These are phyloP conservation scores for Panopea generosa DNA, from an alignment of 2,888 invertebrate genomes.

Conservation along the genomic window DNA sequence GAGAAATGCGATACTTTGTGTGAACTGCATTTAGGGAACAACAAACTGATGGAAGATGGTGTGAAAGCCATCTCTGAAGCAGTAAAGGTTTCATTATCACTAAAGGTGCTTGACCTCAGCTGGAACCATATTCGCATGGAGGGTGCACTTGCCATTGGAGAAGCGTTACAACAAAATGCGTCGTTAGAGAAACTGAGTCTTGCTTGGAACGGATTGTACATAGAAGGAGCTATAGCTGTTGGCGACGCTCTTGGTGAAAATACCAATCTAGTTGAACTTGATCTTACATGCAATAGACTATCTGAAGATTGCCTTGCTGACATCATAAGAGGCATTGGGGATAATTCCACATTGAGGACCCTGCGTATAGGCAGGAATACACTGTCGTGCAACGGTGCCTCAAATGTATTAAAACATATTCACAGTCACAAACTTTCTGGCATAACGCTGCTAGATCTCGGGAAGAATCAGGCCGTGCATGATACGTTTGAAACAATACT, in stretches of 20 bases:
- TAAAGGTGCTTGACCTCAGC: slow-evolving; percentile 72
- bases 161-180: slow-evolving; percentile 66
- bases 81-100: slow-evolving; percentile 7
- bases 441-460: slow-evolving; percentile 61
- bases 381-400: slow-evolving; percentile 57
- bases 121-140: slow-evolving; percentile 79
- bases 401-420: slow-evolving; percentile 49
- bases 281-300: slow-evolving; percentile 79
- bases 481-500: slow-evolving; percentile 58
- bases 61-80: slow-evolving; percentile 64
- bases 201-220: slow-evolving; percentile 79
- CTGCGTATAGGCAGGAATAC: slow-evolving; percentile 59
- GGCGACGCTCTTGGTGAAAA: slow-evolving; percentile 67
- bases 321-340: slow-evolving; percentile 71
- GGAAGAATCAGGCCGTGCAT: slow-evolving; percentile 62
- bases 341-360: slow-evolving; percentile 70
- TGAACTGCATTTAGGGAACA: slow-evolving; percentile 69
- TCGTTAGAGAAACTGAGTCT: slow-evolving; percentile 70
- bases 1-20: slow-evolving; percentile 55
- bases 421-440: slow-evolving; percentile 46
- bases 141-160: slow-evolving; percentile 75
- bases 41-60: slow-evolving; percentile 70
- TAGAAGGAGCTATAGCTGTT: slow-evolving; percentile 71
- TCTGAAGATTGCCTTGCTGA: slow-evolving; percentile 66
- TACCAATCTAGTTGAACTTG: slow-evolving; percentile 68